A percentile compares a stretch with the other conserved stretches of the same genome.
Conservation (phyloP, 2,888 invertebrate genomes). For the Noctua fimbriata region DNA sequence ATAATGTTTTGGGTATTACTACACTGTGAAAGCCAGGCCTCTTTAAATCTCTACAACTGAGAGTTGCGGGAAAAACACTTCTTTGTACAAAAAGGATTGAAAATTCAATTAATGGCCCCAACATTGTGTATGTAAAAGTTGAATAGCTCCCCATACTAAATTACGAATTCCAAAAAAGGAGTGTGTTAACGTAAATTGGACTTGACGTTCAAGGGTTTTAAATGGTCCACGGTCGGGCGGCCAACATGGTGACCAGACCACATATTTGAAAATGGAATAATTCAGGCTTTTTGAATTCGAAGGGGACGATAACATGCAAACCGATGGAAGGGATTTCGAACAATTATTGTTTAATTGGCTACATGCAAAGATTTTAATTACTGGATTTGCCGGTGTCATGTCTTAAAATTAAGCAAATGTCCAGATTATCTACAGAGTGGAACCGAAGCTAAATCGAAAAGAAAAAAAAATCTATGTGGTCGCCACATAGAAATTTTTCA, state of each 20-base stretch:
- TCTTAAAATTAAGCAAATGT: background rate
- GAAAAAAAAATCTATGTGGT: too few relatives aligned
- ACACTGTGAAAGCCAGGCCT: background rate
- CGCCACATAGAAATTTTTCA: too few relatives aligned
- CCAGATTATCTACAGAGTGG: background rate
- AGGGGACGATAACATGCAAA: background rate
- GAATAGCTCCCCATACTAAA: constrained; percentile 42
- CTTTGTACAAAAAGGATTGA: constrained; percentile 37
- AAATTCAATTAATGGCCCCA: constrained; percentile 53
- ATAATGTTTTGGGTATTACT: constrained; percentile 14
- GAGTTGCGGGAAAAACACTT: background rate
- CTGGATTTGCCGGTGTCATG: background rate
- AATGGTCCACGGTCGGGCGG: constrained; percentile 15
- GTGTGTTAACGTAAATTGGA: constrained; percentile 52
- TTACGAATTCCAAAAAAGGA: constrained; percentile 44
- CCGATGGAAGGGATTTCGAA: background rate
- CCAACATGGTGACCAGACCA: constrained; percentile 13
- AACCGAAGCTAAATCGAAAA: too few relatives aligned
- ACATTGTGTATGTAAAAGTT: constrained; percentile 41
- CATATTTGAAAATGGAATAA: constrained; percentile 48
- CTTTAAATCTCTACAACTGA: background rate
- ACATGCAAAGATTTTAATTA: background rate
- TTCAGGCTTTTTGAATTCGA: constrained; percentile 35
- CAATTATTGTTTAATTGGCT: background rate
- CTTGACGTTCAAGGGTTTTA: constrained; percentile 48